Conservation (phyloP, 2,888 invertebrate genomes). For the Melolontha melolontha region DNA sequence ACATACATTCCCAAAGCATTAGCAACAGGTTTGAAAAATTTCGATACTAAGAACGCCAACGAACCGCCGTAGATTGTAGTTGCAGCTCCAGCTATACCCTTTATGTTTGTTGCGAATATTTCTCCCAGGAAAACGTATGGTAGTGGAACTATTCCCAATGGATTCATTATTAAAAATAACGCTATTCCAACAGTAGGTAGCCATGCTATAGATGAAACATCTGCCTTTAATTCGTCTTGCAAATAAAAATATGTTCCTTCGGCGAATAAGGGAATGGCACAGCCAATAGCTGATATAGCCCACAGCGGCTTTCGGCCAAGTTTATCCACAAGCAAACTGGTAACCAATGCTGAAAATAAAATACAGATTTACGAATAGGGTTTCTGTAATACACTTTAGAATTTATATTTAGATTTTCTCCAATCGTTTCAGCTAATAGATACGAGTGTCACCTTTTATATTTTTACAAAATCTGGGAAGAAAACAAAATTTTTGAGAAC, state of each 20-base stretch:
- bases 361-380: no score
- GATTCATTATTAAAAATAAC: conserved; percentile 71
- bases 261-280: conserved; percentile 66
- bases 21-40: conserved; percentile 71
- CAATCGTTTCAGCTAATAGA: no score
- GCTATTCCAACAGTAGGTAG: conserved; percentile 71
- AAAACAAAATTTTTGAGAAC: no score
- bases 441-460: no score
- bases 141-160: conserved; percentile 71
- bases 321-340: conserved; percentile 67
- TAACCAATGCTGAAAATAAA: conserved; percentile 17
- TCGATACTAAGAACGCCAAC: conserved; percentile 70
- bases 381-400: no score
- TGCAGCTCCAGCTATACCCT: conserved; percentile 71
- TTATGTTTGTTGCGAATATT: conserved; percentile 73
- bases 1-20: conserved; percentile 70
- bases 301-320: conserved; percentile 59
- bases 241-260: conserved; percentile 70
- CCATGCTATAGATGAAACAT: conserved; percentile 64
- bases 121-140: conserved; percentile 74
- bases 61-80: conserved; percentile 71
- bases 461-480: no score
- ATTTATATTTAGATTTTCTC: no score
- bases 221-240: conserved; percentile 64
- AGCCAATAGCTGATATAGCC: conserved; percentile 68